These are phyloP conservation scores for Parus major DNA, from an alignment of 2,113 vertebrate genomes.

Conservation along the genomic window DNA sequence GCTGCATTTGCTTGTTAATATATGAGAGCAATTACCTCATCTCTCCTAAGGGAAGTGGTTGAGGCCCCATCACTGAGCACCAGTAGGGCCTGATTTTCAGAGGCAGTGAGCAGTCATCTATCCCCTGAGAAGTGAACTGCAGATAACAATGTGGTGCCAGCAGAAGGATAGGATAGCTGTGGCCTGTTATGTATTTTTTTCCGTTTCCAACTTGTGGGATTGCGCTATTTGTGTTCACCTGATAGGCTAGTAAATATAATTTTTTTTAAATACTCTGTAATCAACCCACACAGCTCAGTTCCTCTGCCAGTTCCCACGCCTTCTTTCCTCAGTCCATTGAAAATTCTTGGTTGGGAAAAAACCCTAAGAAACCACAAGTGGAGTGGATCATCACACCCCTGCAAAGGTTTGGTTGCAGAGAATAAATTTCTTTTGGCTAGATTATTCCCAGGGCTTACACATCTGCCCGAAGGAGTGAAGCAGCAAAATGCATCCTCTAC, in stretches of 20 bases:
- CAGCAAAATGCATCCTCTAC: neutral
- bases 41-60: neutral
- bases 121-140: neutral
- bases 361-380: neutral
- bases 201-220: neutral
- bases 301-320: neutral
- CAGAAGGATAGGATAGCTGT: neutral
- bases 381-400: neutral
- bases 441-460: neutral
- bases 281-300: neutral
- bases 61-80: neutral
- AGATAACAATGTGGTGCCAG: neutral
- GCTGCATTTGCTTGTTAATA: neutral
- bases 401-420: neutral
- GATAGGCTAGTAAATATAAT: neutral
- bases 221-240: neutral
- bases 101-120: neutral
- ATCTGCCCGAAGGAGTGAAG: neutral
- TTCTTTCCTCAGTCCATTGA: neutral
- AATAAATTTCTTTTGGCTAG: neutral
- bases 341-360: neutral
- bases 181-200: neutral
- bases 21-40: neutral
- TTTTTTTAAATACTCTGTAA: neutral
- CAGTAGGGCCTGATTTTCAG: neutral